Evolutionary conservation across 2,797 vertebrate species (phyloP).

Genomic region (Syngnathus acus): DNA sequence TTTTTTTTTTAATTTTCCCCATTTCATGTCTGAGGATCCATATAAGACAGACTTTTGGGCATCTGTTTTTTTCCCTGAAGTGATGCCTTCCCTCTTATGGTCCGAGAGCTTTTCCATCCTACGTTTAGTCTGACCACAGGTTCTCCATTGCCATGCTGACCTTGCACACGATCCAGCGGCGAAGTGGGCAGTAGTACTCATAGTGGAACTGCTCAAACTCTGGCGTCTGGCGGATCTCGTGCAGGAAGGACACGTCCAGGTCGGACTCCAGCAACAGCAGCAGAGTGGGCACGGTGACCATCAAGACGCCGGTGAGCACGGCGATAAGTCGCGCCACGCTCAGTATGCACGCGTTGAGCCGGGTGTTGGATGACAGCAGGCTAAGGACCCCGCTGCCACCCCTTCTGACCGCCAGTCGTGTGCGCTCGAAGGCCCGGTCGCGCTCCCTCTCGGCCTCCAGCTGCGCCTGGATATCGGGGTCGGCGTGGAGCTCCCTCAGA

Average conservation of each 20-base stretch:
- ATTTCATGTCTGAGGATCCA: background rate
- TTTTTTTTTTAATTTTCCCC: background rate
- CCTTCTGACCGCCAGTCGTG: slow-evolving; percentile 69
- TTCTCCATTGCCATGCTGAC: slow-evolving; percentile 78
- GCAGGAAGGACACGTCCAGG: slow-evolving; percentile 92
- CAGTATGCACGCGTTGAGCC: slow-evolving; percentile 81
- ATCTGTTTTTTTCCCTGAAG: slow-evolving; percentile 11
- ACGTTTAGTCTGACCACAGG: slow-evolving; percentile 77
- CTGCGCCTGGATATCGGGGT: slow-evolving; percentile 86
- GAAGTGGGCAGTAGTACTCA: slow-evolving; percentile 92
- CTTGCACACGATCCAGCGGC: slow-evolving; percentile 88
- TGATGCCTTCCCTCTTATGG: slow-evolving; percentile 9
- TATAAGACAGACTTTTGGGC: slow-evolving; percentile 34
- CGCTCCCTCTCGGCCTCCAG: slow-evolving; percentile 82
- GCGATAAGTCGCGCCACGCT: slow-evolving; percentile 84
- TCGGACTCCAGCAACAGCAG: slow-evolving; percentile 93
- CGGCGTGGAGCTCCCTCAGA: slow-evolving; percentile 83
- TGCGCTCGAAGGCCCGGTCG: slow-evolving; percentile 78
- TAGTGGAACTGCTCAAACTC: slow-evolving; percentile 97
- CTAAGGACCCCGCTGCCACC: slow-evolving; percentile 70
- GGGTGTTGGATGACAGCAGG: slow-evolving; percentile 78
- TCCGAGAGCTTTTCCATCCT: slow-evolving; percentile 3
- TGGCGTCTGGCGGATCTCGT: slow-evolving; percentile 92
- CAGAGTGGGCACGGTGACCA: slow-evolving; percentile 86
- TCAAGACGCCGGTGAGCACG: slow-evolving; percentile 80